Evolutionary conservation across 2,113 vertebrate species (phyloP), one percentile per base, ranked within the genome.

Genomic region (Trogon melanurus): DNA sequence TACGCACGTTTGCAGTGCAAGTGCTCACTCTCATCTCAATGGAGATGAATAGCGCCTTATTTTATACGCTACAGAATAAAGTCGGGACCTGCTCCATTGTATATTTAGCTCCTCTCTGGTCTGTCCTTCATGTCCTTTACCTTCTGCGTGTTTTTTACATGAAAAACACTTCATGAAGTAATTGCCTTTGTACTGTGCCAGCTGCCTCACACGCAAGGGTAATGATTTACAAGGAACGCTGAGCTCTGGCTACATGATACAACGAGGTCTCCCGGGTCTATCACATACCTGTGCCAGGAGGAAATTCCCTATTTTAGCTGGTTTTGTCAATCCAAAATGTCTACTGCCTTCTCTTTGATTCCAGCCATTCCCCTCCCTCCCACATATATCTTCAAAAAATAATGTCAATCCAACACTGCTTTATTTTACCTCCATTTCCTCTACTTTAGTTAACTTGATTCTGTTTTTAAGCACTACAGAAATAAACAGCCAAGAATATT

Each of bases 291-390:
- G 4, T 6, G 13, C 13, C 74, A 88, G n/a, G 70, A 80, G 30
- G 7, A 72, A 79, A 82, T 54, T 76, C 21, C 30, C 26, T n/a
- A 0, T 27, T 73, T 58, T 88, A 22, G 16, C 25, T 21, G 76
- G 32, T 57, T 51, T 51, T 54, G 30, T 8, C 8, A 25, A 50
- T 47, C 45, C 50, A 75, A 53, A 57, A 69, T 6, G 1, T 21
- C 50, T 30, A 44, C 38, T 84, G 50, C 21, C 5, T 73, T 16
- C 17, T 18, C 6, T 64, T 74, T 41, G 45, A 87, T 69, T 79
- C 2, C 0, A 21, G 32, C 4, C 4, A 0, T 76, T 67, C 10
- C 23, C 20, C 12, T 14, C 41, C 41, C 9, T 53, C 30, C 36
- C 18, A 26, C 3, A 4, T 6, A 58, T 4, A 6, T 54, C 66